These are phyloP conservation scores for Drosophila parvula DNA, from an alignment of 1,140 invertebrate genomes.

Conservation along the genomic window DNA sequence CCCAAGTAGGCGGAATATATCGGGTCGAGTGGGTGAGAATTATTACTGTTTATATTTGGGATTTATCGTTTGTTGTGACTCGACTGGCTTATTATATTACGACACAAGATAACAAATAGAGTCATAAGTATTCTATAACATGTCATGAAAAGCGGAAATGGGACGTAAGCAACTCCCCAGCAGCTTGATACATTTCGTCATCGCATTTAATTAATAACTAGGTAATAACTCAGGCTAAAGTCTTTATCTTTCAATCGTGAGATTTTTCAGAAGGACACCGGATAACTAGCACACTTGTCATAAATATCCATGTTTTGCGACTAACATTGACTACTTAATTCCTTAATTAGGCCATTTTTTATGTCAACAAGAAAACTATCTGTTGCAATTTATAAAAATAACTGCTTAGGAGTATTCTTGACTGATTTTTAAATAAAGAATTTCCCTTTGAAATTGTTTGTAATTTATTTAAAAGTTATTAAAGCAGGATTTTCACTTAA, in stretches of 20 bases:
- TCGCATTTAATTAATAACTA: constrained; percentile 21
- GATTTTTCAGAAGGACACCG: constrained; percentile 10
- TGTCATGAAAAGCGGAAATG: constrained; percentile 34
- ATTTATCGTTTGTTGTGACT: constrained; percentile 41
- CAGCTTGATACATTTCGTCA: constrained; percentile 22
- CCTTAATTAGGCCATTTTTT: neutral
- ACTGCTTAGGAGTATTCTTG: neutral
- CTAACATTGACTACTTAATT: neutral
- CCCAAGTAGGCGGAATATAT: neutral
- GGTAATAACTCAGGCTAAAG: constrained; percentile 8
- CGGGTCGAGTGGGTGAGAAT: constrained; percentile 5
- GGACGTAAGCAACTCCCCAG: neutral
- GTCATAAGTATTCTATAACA: constrained; percentile 33
- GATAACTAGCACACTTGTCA: neutral
- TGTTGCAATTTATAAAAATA: neutral
- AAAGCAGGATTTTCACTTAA: neutral
- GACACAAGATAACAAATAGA: constrained; percentile 39
- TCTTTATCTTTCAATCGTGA: constrained; percentile 4
- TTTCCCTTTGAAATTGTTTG: no score
- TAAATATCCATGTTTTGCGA: neutral
- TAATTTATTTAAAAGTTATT: neutral
- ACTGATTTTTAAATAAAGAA: no score
- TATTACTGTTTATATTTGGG: constrained; percentile 36
- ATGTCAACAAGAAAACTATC: no score
- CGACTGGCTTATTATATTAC: constrained; percentile 16